phyloP scores from a whole-genome alignment of 2,888 invertebrate species.

The Cheilosia impressa region DNA sequence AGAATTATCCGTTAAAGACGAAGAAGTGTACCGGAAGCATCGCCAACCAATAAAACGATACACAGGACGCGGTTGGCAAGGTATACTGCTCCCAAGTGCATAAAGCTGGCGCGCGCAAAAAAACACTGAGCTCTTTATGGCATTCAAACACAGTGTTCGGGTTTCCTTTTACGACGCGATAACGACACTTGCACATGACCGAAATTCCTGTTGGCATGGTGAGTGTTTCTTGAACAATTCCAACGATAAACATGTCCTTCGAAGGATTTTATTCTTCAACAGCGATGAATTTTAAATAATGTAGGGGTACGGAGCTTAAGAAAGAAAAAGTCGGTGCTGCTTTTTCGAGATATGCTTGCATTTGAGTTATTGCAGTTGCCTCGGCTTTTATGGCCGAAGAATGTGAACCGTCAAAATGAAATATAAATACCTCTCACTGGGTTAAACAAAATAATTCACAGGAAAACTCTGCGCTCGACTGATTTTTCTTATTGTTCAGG shows the following conservation, averaged over 20 bases:
- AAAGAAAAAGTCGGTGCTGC: neutral
- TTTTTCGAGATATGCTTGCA: constrained; percentile 44
- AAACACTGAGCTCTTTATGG: constrained; percentile 59
- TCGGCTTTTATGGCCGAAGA: constrained; percentile 1
- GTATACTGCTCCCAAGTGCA: constrained; percentile 49
- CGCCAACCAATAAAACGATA: constrained; percentile 35
- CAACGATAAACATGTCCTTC: constrained; percentile 70
- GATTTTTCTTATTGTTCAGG: constrained; percentile 6
- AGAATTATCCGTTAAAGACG: constrained; percentile 45
- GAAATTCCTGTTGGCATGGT: constrained; percentile 49
- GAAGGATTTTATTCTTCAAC: constrained; percentile 62
- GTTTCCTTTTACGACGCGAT: constrained; percentile 65
- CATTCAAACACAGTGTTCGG: constrained; percentile 63
- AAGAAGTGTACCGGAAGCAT: constrained; percentile 33
- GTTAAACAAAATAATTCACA: neutral
- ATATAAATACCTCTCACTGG: constrained; percentile 17
- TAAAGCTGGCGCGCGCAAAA: constrained; percentile 41
- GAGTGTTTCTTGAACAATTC: constrained; percentile 65
- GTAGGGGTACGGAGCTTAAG: neutral
- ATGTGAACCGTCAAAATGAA: constrained; percentile 43
- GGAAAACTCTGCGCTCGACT: neutral
- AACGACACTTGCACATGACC: constrained; percentile 68
- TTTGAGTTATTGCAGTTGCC: constrained; percentile 56
- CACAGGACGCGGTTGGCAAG: neutral
- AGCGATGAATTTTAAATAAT: constrained; percentile 52